Evolutionary conservation across 1,140 invertebrate species (phyloP).

Genomic region (Eciton burchellii): DNA sequence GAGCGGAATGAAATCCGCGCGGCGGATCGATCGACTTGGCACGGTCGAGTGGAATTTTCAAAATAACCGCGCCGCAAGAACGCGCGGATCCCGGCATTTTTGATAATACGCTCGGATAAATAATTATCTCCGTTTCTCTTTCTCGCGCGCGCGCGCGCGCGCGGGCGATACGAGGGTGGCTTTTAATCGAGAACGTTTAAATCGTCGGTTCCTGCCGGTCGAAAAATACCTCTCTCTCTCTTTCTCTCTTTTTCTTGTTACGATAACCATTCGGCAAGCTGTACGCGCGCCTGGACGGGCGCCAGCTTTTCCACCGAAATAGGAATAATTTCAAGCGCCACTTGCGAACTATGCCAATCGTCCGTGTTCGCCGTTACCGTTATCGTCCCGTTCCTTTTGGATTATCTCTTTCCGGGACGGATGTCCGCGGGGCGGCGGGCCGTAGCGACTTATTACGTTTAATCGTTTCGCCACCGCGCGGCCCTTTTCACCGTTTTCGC

Average conservation of each 20-base stretch:
- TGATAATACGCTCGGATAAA: slow-evolving; percentile 35
- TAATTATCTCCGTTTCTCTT: too few relatives aligned
- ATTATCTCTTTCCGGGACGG: slow-evolving; percentile 51
- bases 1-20: slow-evolving; percentile 55
- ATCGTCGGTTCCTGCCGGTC: slow-evolving; percentile 12
- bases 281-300: slow-evolving; percentile 43
- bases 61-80: slow-evolving; percentile 7
- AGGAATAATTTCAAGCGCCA: slow-evolving; percentile 71
- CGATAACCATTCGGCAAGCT: slow-evolving; percentile 27
- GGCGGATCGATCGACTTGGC: slow-evolving; percentile 63
- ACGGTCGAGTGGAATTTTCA: slow-evolving; percentile 52
- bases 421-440: slow-evolving; percentile 23
- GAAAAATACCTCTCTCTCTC: too few relatives aligned
- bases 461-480: slow-evolving; percentile 36
- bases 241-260: slow-evolving; percentile 29
- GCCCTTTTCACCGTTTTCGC: background rate
- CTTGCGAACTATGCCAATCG: slow-evolving; percentile 75
- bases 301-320: slow-evolving; percentile 63
- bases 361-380: slow-evolving; percentile 71
- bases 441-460: slow-evolving; percentile 59
- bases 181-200: slow-evolving; percentile 27
- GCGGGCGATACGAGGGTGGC: background rate
- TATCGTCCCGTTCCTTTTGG: slow-evolving; percentile 65
- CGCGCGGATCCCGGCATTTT: background rate
- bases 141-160: background rate